phyloP scores from a whole-genome alignment of 35 echinoderm and acorn worm genomes.

The Holothuria glaberrima region DNA sequence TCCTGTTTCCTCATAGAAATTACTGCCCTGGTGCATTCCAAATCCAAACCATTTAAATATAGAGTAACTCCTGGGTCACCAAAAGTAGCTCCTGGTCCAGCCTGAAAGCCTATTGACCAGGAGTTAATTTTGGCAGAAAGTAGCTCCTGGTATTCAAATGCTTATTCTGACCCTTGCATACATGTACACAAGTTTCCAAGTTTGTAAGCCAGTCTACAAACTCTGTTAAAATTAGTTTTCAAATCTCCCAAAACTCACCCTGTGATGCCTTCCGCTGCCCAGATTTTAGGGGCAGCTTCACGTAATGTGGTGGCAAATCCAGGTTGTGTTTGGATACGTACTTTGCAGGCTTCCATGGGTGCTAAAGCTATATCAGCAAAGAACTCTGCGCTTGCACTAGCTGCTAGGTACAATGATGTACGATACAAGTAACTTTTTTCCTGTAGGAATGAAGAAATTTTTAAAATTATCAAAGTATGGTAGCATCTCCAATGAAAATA shows the following conservation, averaged over 20 bases:
- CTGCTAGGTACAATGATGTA: slow-evolving; percentile 87
- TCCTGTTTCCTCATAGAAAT: too few species aligned
- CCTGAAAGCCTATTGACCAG: too few species aligned
- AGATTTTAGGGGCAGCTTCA: slow-evolving; percentile 85
- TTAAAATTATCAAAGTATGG: background rate
- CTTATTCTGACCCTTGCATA: too few species aligned
- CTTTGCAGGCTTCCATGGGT: slow-evolving; percentile 98
- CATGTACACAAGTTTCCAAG: background rate
- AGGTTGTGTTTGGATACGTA: slow-evolving; percentile 86
- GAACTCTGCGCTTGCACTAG: slow-evolving; percentile 93
- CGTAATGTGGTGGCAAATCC: slow-evolving; percentile 83
- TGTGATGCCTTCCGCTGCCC: slow-evolving; percentile 75
- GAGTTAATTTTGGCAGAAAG: too few species aligned
- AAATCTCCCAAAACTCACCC: slow-evolving; percentile 64
- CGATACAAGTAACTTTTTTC: slow-evolving; percentile 74
- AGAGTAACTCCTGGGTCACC: too few species aligned
- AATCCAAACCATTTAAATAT: too few species aligned
- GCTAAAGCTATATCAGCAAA: slow-evolving; percentile 97
- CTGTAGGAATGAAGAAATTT: slow-evolving; percentile 47
- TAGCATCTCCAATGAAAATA: background rate
- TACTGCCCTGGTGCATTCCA: too few species aligned
- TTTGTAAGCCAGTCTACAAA: background rate
- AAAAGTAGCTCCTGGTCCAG: too few species aligned
- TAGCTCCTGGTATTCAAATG: too few species aligned
- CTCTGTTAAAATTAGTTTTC: background rate